Evolutionary conservation across 1,140 invertebrate genomes (phyloP).

Genomic region (Diachasmimorpha longicaudata): DNA sequence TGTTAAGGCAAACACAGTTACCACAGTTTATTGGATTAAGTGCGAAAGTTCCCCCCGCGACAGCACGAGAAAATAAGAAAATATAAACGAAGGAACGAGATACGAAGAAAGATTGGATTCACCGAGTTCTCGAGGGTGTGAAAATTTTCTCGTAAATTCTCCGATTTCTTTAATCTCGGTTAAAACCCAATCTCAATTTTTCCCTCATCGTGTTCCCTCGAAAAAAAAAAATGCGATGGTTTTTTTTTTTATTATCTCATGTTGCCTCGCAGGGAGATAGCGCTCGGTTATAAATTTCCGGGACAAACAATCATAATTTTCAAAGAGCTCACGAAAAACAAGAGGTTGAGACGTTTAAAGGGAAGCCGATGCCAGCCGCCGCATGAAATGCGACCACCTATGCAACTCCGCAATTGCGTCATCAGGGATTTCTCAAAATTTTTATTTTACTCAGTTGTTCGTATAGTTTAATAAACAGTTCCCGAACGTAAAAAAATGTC

Average conservation of each 20-base stretch:
- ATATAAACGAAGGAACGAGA: neutral
- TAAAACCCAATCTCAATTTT: slow-evolving; percentile 9
- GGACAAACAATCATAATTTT: slow-evolving; percentile 63
- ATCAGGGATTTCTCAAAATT: slow-evolving; percentile 16
- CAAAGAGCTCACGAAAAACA: slow-evolving; percentile 59
- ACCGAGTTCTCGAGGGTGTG: neutral
- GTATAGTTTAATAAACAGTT: no score
- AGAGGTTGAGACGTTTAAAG: slow-evolving; percentile 51
- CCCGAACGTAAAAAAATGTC: no score
- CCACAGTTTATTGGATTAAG: slow-evolving; percentile 39
- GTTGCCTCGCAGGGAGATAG: neutral
- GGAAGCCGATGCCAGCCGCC: slow-evolving; percentile 47
- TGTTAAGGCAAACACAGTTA: slow-evolving; percentile 32
- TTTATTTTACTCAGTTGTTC: neutral
- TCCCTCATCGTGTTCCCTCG: neutral
- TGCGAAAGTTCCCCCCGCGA: neutral
- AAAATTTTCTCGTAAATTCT: slow-evolving; percentile 9
- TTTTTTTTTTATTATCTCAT: neutral
- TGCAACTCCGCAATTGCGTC: slow-evolving; percentile 59
- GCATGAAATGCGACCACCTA: slow-evolving; percentile 58
- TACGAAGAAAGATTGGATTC: slow-evolving; percentile 18
- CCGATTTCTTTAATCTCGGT: slow-evolving; percentile 12
- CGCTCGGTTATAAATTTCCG: slow-evolving; percentile 55
- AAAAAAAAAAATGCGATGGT: neutral
- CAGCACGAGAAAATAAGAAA: neutral